These are phyloP conservation scores for Polia nebulosa DNA, from an alignment of 2,888 invertebrate genomes.

Conservation along the genomic window DNA sequence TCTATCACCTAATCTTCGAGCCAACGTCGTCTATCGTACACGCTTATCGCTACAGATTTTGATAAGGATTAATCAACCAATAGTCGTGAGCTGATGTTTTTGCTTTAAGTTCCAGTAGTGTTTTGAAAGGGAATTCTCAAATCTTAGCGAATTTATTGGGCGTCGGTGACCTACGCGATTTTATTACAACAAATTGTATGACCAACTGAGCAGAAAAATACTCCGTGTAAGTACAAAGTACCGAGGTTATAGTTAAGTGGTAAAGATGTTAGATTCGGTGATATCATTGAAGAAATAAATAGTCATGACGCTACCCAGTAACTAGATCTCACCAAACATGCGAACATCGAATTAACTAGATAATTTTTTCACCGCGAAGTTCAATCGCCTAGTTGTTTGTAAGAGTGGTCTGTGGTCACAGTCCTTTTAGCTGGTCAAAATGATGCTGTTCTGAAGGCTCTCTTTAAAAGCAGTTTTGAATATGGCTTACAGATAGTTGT, in stretches of 20 bases:
- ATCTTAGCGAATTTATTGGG: constrained; percentile 10
- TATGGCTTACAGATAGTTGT: no score
- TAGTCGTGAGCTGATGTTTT: constrained; percentile 25
- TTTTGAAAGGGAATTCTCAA: constrained; percentile 28
- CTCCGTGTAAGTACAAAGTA: constrained; percentile 14
- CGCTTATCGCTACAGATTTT: constrained; percentile 55
- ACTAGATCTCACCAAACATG: constrained; percentile 39
- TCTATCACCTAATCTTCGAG: constrained; percentile 27
- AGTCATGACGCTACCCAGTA: constrained; percentile 59
- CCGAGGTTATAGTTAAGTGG: constrained; percentile 36
- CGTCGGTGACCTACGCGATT: constrained; percentile 45
- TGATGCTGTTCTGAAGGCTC: not conserved
- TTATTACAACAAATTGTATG: constrained; percentile 21
- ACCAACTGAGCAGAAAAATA: constrained; percentile 27
- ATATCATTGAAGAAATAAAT: constrained; percentile 66
- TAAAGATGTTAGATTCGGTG: constrained; percentile 54
- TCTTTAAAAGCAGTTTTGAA: not conserved
- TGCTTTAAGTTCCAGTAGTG: constrained; percentile 12
- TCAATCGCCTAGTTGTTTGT: not conserved
- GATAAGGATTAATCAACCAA: constrained; percentile 59
- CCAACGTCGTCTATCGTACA: constrained; percentile 29
- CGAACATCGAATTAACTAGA: constrained; percentile 26
- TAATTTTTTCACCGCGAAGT: constrained; percentile 17
- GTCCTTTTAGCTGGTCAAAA: not conserved
- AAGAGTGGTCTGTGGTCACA: not conserved